Evolutionary conservation across 2,888 invertebrate species (phyloP), one percentile per base, ranked within the genome.

Genomic region (Octonoba sinensis): DNA sequence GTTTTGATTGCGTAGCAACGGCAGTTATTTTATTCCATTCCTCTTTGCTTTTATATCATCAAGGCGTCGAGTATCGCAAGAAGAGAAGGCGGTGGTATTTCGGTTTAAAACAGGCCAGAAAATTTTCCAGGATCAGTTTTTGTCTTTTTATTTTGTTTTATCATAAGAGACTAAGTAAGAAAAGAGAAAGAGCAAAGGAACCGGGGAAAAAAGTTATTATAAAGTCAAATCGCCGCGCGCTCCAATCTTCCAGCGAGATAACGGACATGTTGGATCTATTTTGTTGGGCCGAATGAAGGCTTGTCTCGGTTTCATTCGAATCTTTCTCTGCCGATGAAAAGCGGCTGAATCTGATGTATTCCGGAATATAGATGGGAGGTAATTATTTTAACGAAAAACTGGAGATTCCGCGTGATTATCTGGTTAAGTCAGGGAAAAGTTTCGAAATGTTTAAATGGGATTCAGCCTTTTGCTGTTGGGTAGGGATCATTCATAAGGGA

Each of bases 211-310:
- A 64, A 67, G 72, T 73, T 67, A 79, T 79, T 79, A 79, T 54
- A 79, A 79, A 79, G 79, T 79, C 79, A 79, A 79, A 79, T 79
- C 65, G 46, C 60, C 47, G 66, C 59, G 65, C 67, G 66, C 65
- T 46, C 72, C 79, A 79, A 79, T 79, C 72, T 79, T 59, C 77
- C 69, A 49, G 64, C n/a, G 15, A 73, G 79, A 79, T 79, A 79
- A 73, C 60, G 67, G 73, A 79, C 72, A 65, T 60, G 72, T 65
- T 72, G 36, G 51, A 47, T 69, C 54, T 69, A 36, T 27, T 69
- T 56, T 69, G 46, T 24, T 20, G 44, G 51, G 27, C 11, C 1
- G 36, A 36, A 36, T 3, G 36, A 36, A 36, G 36, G 36, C 36
- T 36, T 36, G 36, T 36, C 36, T 36, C 36, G 3, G 36, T 36